Evolutionary conservation across 92 coral and sea anemone genomes (phyloP), one percentile per base, ranked within the genome.

Genomic region (Scolanthus callimorphus): DNA sequence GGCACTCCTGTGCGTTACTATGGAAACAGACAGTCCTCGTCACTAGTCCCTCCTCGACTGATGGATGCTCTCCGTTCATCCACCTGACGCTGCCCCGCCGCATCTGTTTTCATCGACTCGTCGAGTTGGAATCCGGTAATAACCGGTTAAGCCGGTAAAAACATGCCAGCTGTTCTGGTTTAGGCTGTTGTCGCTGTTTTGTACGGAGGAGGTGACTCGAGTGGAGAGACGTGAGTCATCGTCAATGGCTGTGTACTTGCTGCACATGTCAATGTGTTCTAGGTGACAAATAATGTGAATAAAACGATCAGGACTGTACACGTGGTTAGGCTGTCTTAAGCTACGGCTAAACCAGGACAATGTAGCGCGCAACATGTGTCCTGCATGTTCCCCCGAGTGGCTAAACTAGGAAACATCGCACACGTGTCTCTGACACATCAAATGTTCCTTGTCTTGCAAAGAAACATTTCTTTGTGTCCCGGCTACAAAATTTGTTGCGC

Each of bases 11-110:
- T 4, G 51, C 30, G 67, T 60, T 60, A n/a, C 54, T 29, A 60
- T 60, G 67, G 54, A 60, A 60, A 48, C 67, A 60, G 23, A 43
- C 67, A 27, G 29, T 24, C 29, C 67, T 60, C 48, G 38, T 60
- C 20, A 60, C 67, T 24, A 60, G 22, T 6, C 67, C 54, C 67
- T 60, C 67, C 23, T 43, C 25, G 29, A 60, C 67, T 2, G 67
- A 38, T 2, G 67, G 67, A 13, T 37, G 48, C 15, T 54, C 28
- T 31, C 68, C 68, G 28, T 46, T 49, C 55, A 62, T 43, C 24
- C 50, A 45, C 17, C 68, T 39, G 54, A 55, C 49, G 68, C 55
- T 27, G 68, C 21, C n/a, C 39, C 68, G 25, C 55, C 55, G 41
- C 68, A 62, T 1, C 57, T 37, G 43, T 47, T 47, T 28, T 21